Evolutionary conservation across 2,888 invertebrate genomes (phyloP).

Genomic region (Octodonta nipae): DNA sequence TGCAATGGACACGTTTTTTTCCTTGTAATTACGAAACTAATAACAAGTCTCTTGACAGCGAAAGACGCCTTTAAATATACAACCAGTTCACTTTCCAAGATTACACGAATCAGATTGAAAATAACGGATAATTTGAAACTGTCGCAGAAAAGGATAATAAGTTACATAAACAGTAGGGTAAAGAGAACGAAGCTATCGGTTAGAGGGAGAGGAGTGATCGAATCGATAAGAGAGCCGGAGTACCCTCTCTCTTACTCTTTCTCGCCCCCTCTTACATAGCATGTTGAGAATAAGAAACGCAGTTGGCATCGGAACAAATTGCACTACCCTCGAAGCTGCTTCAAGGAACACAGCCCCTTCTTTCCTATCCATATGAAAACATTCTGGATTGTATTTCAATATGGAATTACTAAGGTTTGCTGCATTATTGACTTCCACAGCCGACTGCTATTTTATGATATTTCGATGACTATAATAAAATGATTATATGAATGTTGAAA

Average conservation of each 20-base stretch:
- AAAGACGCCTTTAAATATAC: too few relatives aligned
- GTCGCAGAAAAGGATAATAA: neutral
- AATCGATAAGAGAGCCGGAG: neutral
- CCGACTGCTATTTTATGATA: too few relatives aligned
- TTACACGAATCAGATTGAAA: too few relatives aligned
- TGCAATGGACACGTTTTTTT: too few relatives aligned
- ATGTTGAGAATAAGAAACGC: neutral
- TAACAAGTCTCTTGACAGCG: too few relatives aligned
- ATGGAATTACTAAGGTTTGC: conserved; percentile 1
- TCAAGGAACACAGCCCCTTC: neutral
- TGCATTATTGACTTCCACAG: neutral
- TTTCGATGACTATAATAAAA: too few relatives aligned
- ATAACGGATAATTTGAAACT: too few relatives aligned
- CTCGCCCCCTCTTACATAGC: neutral
- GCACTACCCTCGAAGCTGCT: conserved; percentile 1
- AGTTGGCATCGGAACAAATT: conserved; percentile 2
- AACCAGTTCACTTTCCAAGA: too few relatives aligned
- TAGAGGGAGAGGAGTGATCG: neutral
- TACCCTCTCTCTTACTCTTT: neutral
- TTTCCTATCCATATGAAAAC: conserved; percentile 1
- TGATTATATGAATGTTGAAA: too few relatives aligned
- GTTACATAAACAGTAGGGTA: neutral
- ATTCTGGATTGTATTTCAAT: conserved; percentile 1
- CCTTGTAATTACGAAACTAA: too few relatives aligned
- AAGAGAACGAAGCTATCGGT: conserved; percentile 1